A percentile compares a stretch with the other conserved stretches of the same genome.
Conservation (phyloP, 2,113 vertebrate genomes). For the Ophthalmolycus amberensis region DNA sequence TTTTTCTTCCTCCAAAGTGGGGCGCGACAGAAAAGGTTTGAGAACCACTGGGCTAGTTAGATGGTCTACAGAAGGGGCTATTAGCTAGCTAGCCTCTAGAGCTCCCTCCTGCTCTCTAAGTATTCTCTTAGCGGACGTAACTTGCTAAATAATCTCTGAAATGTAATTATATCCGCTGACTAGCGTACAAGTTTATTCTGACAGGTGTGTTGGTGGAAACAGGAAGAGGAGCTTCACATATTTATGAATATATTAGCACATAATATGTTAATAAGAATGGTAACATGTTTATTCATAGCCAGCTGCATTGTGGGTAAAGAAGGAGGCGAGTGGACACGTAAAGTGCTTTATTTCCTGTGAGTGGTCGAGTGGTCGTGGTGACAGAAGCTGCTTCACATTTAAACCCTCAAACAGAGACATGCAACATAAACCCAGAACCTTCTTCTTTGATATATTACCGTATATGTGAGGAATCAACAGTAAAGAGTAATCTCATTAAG, state of each 20-base stretch:
- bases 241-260: background rate
- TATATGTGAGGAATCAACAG: conserved; percentile 71
- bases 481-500: conserved; percentile 63
- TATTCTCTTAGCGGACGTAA: no score
- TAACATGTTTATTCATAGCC: background rate
- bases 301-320: conserved; percentile 32
- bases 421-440: conserved; percentile 63
- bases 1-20: no score
- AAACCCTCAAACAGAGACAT: conserved; percentile 68
- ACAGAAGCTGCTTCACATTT: conserved; percentile 83
- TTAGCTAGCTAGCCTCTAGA: no score
- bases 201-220: background rate
- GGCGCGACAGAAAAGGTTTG: no score
- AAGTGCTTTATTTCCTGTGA: conserved; percentile 84
- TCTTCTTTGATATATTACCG: conserved; percentile 71
- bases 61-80: no score
- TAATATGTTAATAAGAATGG: background rate
- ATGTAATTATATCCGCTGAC: no score
- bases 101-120: no score
- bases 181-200: no score
- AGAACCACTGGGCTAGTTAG: no score
- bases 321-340: conserved; percentile 75
- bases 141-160: no score
- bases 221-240: background rate
- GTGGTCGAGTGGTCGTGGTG: conserved; percentile 83